Conservation (phyloP, 1,140 invertebrate genomes). For the Sarcophaga peregrina region DNA sequence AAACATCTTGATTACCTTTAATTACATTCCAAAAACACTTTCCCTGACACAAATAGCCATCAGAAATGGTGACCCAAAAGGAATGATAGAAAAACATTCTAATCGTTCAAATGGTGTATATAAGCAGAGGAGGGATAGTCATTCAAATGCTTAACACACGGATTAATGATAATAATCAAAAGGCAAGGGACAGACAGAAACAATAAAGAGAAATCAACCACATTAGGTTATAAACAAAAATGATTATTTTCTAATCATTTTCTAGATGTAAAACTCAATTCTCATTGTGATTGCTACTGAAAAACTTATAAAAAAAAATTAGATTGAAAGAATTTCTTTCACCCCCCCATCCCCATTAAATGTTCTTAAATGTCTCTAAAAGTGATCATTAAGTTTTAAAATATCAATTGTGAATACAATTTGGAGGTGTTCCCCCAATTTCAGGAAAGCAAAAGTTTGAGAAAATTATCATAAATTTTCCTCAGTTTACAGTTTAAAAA, state of each 20-base stretch:
- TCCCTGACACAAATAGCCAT: neutral
- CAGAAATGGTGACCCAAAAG: neutral
- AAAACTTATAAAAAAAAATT: too few relatives aligned
- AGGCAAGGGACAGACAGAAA: too few relatives aligned
- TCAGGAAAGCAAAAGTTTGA: neutral
- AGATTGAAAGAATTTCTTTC: too few relatives aligned
- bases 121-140: too few relatives aligned
- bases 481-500: neutral
- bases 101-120: too few relatives aligned
- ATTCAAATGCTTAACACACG: too few relatives aligned
- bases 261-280: neutral
- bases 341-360: neutral
- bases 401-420: too few relatives aligned
- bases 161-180: too few relatives aligned
- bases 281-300: neutral
- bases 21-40: constrained; percentile 10
- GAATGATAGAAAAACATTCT: neutral
- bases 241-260: constrained; percentile 2
- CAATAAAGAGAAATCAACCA: too few relatives aligned
- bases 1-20: constrained; percentile 22
- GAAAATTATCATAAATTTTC: neutral
- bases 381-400: too few relatives aligned
- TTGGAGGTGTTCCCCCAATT: too few relatives aligned
- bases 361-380: neutral
- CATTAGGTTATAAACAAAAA: neutral